Evolutionary conservation across 2,888 invertebrate species (phyloP).

Genomic region (Hipparchia semele): DNA sequence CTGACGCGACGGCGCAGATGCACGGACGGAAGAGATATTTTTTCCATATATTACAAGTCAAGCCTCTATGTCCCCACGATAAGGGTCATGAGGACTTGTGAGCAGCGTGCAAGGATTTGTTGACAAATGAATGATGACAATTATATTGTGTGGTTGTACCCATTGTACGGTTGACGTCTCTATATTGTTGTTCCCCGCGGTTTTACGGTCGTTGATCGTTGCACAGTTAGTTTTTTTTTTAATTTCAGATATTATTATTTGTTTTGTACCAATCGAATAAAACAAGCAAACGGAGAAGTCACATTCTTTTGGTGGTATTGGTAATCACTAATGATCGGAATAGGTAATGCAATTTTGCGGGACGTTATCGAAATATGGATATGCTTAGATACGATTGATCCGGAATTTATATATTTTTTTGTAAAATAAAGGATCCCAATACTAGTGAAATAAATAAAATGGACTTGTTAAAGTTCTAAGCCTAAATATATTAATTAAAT

Average conservation of each 20-base stretch:
- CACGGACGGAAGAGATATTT: slow-evolving; percentile 55
- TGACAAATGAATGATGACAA: slow-evolving; percentile 79
- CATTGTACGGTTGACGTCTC: slow-evolving; percentile 65
- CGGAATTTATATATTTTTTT: too few relatives aligned
- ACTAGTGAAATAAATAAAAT: too few relatives aligned
- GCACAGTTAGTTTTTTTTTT: slow-evolving; percentile 44
- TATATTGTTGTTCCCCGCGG: slow-evolving; percentile 56
- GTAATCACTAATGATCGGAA: too few relatives aligned
- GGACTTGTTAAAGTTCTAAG: too few relatives aligned
- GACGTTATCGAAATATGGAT: too few relatives aligned
- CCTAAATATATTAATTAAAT: too few relatives aligned
- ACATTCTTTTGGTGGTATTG: not conserved
- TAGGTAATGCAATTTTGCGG: too few relatives aligned
- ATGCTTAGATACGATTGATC: too few relatives aligned
- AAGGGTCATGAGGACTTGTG: slow-evolving; percentile 48
- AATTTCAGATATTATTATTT: slow-evolving; percentile 33
- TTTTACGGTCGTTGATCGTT: slow-evolving; percentile 46
- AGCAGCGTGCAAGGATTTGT: slow-evolving; percentile 53
- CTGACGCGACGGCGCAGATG: slow-evolving; percentile 57
- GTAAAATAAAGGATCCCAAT: too few relatives aligned
- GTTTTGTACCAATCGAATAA: not conserved
- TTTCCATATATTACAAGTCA: slow-evolving; percentile 47
- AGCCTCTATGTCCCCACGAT: slow-evolving; percentile 54
- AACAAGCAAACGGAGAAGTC: not conserved
- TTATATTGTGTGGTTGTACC: slow-evolving; percentile 69